phyloP scores from a whole-genome alignment of 2,888 invertebrate genomes.

The Epiblema foenella region DNA sequence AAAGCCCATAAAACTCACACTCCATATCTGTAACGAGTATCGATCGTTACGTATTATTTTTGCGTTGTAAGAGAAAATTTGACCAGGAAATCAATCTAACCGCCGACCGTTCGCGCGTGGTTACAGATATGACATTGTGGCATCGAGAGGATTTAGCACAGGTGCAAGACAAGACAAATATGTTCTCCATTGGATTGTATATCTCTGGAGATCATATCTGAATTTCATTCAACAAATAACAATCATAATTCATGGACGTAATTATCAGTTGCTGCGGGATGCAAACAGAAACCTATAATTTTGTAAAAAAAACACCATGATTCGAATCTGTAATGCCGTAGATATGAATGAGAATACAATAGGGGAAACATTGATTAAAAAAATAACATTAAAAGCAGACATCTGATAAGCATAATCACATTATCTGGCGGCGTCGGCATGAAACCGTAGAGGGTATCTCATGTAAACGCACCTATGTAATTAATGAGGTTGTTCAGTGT shows the following conservation, averaged over 20 bases:
- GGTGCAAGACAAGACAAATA: slow-evolving; percentile 60
- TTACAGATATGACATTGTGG: slow-evolving; percentile 82
- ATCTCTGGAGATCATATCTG: slow-evolving; percentile 64
- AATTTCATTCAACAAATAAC: slow-evolving; percentile 41
- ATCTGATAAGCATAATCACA: slow-evolving; percentile 10
- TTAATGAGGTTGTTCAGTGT: neutral
- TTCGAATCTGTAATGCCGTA: too few relatives aligned
- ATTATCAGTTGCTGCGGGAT: slow-evolving; percentile 27
- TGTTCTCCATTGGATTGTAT: slow-evolving; percentile 56
- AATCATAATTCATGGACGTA: slow-evolving; percentile 44
- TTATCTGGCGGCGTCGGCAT: neutral
- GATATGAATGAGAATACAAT: neutral
- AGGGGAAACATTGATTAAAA: neutral
- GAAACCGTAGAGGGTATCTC: neutral
- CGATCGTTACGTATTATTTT: slow-evolving; percentile 44
- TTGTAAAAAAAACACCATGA: too few relatives aligned
- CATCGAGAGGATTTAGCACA: slow-evolving; percentile 64
- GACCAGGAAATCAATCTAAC: slow-evolving; percentile 66
- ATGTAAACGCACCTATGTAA: neutral
- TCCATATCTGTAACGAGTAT: slow-evolving; percentile 80
- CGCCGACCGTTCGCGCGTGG: slow-evolving; percentile 66
- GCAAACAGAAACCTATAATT: slow-evolving; percentile 6
- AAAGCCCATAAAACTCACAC: slow-evolving; percentile 73
- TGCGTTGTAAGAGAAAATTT: slow-evolving; percentile 72
- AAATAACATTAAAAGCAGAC: slow-evolving; percentile 16